Conservation (phyloP, 2,888 invertebrate genomes). For the Eupsilia transversa region DNA sequence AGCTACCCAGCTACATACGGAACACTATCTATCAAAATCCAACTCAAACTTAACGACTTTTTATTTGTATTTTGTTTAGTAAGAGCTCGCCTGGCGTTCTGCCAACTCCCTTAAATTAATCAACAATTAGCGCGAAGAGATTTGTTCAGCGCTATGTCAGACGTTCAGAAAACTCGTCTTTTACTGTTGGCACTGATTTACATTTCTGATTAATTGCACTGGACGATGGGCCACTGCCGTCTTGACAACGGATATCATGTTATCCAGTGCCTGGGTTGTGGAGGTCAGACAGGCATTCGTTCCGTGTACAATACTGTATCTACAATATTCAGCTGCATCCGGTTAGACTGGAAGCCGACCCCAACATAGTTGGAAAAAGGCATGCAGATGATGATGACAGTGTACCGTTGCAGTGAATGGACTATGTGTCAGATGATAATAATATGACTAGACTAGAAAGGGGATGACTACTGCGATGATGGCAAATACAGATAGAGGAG, state of each 20-base stretch:
- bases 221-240: neutral
- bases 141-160: slow-evolving; percentile 49
- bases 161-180: slow-evolving; percentile 8
- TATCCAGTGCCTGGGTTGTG: neutral
- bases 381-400: too few species aligned
- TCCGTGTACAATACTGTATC: too few species aligned
- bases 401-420: too few species aligned
- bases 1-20: neutral
- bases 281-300: neutral
- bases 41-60: slow-evolving; percentile 13
- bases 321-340: neutral
- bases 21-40: neutral
- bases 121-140: slow-evolving; percentile 63
- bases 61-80: slow-evolving; percentile 51
- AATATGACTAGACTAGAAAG: too few species aligned
- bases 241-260: too few species aligned
- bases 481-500: too few species aligned
- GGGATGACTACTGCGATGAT: too few species aligned
- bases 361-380: too few species aligned
- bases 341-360: neutral
- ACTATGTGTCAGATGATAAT: too few species aligned
- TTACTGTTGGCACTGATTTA: slow-evolving; percentile 35
- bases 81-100: slow-evolving; percentile 41
- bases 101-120: slow-evolving; percentile 65
- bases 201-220: slow-evolving; percentile 41